A percentile compares a stretch with the other conserved stretches of the same genome.
These are phyloP conservation scores for Phainopepla nitens DNA, from an alignment of 2,113 vertebrate genomes.

Conservation along the genomic window DNA sequence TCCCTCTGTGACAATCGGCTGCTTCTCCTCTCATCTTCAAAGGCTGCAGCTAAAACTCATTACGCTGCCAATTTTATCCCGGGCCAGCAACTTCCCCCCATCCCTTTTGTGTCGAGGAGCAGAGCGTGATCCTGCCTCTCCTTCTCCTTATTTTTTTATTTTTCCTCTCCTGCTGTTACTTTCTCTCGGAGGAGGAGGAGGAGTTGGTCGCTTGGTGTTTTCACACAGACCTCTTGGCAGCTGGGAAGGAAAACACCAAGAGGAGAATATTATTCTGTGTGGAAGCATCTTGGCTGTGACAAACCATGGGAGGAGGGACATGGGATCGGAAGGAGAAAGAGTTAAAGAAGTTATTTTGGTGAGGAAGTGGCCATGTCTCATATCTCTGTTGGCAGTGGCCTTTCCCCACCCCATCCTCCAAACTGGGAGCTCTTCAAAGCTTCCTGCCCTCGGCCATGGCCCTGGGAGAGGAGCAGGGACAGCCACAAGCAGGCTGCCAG, in stretches of 20 bases:
- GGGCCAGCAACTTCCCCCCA: background rate
- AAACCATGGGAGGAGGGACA: background rate
- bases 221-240: background rate
- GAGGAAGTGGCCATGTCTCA: background rate
- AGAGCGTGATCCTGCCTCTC: background rate
- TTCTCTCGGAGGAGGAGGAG: background rate
- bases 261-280: background rate
- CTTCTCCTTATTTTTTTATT: background rate
- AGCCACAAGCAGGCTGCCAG: background rate
- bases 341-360: background rate
- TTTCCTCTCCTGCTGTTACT: background rate
- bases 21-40: constrained; percentile 60
- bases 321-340: background rate
- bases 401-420: background rate
- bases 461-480: background rate
- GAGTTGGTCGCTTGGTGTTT: background rate
- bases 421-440: background rate
- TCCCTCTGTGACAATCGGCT: constrained; percentile 7
- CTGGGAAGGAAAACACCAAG: background rate
- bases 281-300: background rate
- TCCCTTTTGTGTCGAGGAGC: background rate
- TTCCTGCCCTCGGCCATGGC: background rate
- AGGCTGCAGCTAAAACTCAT: constrained; percentile 18
- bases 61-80: background rate
- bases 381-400: background rate